A percentile compares a stretch with the other conserved stretches of the same genome.
phyloP scores from a whole-genome alignment of 2,888 invertebrate species.

The Silvanus unidentatus region DNA sequence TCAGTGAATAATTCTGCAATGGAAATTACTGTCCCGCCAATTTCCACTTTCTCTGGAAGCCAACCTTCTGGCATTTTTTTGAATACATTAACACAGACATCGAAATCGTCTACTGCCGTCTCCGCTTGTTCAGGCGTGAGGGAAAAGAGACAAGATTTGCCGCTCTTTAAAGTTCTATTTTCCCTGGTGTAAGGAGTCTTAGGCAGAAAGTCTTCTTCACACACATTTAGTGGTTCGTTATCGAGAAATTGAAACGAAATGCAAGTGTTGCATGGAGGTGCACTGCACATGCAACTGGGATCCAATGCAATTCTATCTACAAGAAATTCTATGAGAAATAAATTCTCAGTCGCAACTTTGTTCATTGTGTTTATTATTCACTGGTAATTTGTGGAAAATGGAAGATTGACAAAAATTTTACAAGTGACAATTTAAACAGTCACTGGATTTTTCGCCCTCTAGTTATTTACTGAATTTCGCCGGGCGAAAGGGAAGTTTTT shows the following conservation, averaged over 20 bases:
- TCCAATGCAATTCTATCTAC: conserved; percentile 49
- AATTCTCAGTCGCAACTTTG: conserved; percentile 51
- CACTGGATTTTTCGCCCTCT: too few species aligned
- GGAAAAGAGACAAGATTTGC: conserved; percentile 65
- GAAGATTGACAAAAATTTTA: conserved; percentile 8
- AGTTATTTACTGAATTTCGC: conserved; percentile 10
- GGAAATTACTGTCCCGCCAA: conserved; percentile 56
- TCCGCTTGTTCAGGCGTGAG: conserved; percentile 51
- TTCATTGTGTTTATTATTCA: conserved; percentile 31
- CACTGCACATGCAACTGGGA: conserved; percentile 34
- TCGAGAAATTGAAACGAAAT: conserved; percentile 56
- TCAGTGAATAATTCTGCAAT: conserved; percentile 56
- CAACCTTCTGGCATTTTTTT: conserved; percentile 58
- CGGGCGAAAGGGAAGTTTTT: neutral
- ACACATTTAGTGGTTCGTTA: conserved; percentile 56
- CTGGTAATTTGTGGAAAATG: conserved; percentile 12
- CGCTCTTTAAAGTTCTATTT: conserved; percentile 51
- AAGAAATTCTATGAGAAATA: conserved; percentile 60
- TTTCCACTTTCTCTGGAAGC: conserved; percentile 56
- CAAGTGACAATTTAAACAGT: conserved; percentile 6
- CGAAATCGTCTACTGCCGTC: conserved; percentile 52
- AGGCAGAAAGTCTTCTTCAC: conserved; percentile 52
- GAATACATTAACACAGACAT: conserved; percentile 53
- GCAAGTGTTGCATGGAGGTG: conserved; percentile 50
- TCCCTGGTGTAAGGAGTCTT: conserved; percentile 33